Evolutionary conservation across 2,797 vertebrate genomes (phyloP), one percentile per base, ranked within the genome.

Genomic region (Nyctibius grandis): DNA sequence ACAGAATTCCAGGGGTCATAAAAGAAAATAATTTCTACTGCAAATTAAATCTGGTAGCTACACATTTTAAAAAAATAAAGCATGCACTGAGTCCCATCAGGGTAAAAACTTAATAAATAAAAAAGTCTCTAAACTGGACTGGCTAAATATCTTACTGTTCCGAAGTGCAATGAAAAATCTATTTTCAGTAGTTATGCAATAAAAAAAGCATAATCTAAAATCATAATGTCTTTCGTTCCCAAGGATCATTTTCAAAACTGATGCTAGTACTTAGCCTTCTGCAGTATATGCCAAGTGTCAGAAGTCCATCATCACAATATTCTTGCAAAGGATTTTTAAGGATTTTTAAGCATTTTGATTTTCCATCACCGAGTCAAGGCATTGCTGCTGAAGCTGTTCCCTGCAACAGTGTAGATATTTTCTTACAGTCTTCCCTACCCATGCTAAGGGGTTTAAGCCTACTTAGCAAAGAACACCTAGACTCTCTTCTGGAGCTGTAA

Each of bases 151-250:
- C 48, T 93, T 89, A 90, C 47, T 92, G 45, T 59, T 57, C 28
- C 56, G 34, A 95, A 94, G 40, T 78, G 22, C 60, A 96, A 84
- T 51, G 51, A 94, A 92, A 89, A 93, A 89, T 64, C 60, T 42
- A 53, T 84, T 89, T 78, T 88, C 40, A 68, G 36, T 63, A 84
- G 50, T 75, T 67, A 79, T 47, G 15, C 61, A 61, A 83, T 85
- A 60, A 70, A 90, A 88, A 90, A 54, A 26, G 36, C 29, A 90
- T 25, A 64, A 89, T 87, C 28, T 82, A 72, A 91, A 95, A 89
- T 57, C 26, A 64, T 81, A 87, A 81, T 40, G 6, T 78, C 33
- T 75, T 93, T 60, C 87, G 22, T 48, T 87, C 45, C 29, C 59
- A 75, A 86, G 54, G 48, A 68, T 51, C 23, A 87, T 89, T 92